Evolutionary conservation across 2,797 vertebrate species (phyloP).

Genomic region (Gambusia yucatana): DNA sequence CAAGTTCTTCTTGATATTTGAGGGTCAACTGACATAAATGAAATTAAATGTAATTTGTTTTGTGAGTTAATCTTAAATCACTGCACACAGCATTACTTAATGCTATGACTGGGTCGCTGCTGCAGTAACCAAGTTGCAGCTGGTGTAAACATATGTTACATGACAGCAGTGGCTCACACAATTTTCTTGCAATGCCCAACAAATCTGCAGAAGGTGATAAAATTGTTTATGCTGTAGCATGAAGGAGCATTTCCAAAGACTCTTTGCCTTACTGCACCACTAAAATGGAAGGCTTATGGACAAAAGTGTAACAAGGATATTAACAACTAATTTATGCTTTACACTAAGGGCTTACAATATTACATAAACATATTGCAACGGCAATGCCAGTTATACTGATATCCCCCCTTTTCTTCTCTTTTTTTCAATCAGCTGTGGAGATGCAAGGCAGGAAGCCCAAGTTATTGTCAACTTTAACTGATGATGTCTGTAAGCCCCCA

Average conservation of each 20-base stretch:
- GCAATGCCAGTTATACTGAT: neutral
- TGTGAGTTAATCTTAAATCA: neutral
- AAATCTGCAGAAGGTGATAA: neutral
- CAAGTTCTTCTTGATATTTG: neutral
- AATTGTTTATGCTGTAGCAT: neutral
- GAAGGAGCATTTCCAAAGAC: neutral
- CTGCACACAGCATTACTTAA: neutral
- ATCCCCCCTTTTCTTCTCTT: neutral
- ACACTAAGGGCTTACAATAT: neutral
- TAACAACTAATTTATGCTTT: neutral
- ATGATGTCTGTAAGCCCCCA: neutral
- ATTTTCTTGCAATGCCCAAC: neutral
- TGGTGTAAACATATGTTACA: neutral
- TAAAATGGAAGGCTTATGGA: neutral
- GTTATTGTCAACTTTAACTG: neutral
- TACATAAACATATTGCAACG: neutral
- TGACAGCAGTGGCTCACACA: neutral
- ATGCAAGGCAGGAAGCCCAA: neutral
- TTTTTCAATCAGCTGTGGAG: neutral
- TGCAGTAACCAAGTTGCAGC: neutral
- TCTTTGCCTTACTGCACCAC: neutral
- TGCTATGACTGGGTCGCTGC: neutral
- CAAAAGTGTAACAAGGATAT: neutral
- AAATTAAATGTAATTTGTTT: neutral
- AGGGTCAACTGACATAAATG: neutral